Evolutionary conservation across 2,888 invertebrate species (phyloP).

Genomic region (Stenichneumon culpator): DNA sequence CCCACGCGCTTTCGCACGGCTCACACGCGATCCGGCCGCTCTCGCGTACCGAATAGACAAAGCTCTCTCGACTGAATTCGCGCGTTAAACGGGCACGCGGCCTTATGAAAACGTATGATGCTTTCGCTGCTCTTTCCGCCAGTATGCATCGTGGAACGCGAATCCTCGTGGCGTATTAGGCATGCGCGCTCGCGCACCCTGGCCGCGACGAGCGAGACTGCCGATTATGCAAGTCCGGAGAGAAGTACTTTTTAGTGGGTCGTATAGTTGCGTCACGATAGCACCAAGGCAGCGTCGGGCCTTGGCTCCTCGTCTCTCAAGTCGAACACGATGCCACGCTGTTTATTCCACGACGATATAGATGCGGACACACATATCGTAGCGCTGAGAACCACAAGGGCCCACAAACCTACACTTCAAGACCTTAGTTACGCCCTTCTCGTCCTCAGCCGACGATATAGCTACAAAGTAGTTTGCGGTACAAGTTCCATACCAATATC

Average conservation of each 20-base stretch:
- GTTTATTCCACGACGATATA: neutral
- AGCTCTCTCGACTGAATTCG: constrained; percentile 46
- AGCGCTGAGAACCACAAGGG: neutral
- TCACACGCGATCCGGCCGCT: constrained; percentile 29
- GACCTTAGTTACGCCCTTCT: neutral
- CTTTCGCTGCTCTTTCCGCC: neutral
- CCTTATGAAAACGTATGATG: constrained; percentile 21
- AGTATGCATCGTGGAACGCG: constrained; percentile 27
- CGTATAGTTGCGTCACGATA: constrained; percentile 82
- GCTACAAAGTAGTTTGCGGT: neutral
- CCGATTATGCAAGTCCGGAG: constrained; percentile 80
- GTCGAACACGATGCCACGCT: constrained; percentile 13
- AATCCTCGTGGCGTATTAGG: constrained; percentile 57
- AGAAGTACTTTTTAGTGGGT: constrained; percentile 81
- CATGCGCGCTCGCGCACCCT: constrained; percentile 52
- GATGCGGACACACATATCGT: constrained; percentile 3
- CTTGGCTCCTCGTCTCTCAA: constrained; percentile 50
- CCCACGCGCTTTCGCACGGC: constrained; percentile 62
- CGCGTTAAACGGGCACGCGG: constrained; percentile 36
- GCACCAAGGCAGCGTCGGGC: constrained; percentile 66
- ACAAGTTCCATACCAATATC: constrained; percentile 1
- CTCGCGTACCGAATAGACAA: constrained; percentile 59
- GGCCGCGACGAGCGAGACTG: constrained; percentile 63
- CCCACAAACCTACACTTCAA: neutral
- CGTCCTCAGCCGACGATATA: neutral